Conservation (phyloP, 2,797 vertebrate genomes). For the Spondyliosoma cantharus region DNA sequence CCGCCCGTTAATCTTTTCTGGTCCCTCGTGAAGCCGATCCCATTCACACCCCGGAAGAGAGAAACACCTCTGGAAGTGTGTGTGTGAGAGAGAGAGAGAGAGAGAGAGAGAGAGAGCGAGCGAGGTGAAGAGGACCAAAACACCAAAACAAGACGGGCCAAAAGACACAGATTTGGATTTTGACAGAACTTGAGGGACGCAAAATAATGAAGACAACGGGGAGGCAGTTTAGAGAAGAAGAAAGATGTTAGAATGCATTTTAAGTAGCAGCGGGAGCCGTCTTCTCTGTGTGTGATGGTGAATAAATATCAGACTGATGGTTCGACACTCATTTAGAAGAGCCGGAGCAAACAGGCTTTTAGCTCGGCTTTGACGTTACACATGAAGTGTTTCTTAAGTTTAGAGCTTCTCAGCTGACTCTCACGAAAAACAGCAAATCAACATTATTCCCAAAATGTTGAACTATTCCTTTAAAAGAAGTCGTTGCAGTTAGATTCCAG, state of each 20-base stretch:
- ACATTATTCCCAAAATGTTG: background rate
- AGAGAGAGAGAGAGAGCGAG: background rate
- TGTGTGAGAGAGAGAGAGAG: slow-evolving; percentile 19
- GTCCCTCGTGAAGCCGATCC: slow-evolving; percentile 48
- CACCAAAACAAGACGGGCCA: slow-evolving; percentile 12
- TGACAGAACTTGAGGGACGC: background rate
- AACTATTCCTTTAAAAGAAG: background rate
- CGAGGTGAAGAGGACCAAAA: background rate
- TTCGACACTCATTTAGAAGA: no score
- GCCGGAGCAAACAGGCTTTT: background rate
- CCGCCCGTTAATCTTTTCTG: slow-evolving; percentile 3
- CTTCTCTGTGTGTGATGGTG: background rate
- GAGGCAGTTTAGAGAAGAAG: background rate
- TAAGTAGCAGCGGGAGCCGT: background rate
- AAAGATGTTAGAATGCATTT: background rate
- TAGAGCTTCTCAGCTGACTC: background rate
- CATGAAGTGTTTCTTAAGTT: no score
- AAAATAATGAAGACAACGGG: background rate
- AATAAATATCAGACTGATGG: background rate
- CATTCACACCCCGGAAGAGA: slow-evolving; percentile 63
- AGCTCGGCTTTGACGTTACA: no score
- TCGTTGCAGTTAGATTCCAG: background rate
- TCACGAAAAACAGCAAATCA: background rate
- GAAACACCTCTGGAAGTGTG: slow-evolving; percentile 49
- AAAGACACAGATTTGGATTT: background rate